Conservation (phyloP, 2,797 vertebrate species). For the Limosa lapponica region DNA sequence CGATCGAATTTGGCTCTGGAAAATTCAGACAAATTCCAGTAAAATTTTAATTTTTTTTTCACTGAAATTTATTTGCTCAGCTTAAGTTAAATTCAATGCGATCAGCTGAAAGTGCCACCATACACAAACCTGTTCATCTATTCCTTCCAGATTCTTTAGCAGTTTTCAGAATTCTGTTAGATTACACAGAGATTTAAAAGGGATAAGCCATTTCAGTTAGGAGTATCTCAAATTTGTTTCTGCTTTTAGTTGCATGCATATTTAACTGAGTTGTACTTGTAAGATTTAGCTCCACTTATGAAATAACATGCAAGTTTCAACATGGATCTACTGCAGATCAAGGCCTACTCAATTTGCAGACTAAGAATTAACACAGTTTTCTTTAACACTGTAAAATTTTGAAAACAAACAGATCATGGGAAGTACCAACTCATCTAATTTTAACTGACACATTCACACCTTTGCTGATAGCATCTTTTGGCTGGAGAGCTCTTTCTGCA, state of each 20-base stretch:
- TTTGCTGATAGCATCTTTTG: not conserved
- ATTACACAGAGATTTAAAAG: not conserved
- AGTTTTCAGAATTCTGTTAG: not conserved
- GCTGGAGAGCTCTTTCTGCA: not conserved
- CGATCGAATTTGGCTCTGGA: not conserved
- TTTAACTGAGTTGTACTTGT: not conserved
- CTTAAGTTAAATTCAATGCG: not conserved
- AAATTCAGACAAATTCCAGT: not conserved
- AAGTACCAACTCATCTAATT: not conserved
- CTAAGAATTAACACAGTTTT: conserved; percentile 1
- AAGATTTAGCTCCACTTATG: not conserved
- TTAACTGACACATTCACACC: conserved; percentile 30
- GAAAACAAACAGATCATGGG: conserved; percentile 38
- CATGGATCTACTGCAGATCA: not conserved
- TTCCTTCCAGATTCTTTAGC: not conserved
- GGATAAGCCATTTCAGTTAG: not conserved
- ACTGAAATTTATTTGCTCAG: not conserved
- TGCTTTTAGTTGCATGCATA: not conserved
- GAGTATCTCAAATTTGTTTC: not conserved
- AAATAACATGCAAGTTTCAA: not conserved
- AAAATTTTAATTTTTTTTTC: not conserved
- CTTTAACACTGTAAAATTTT: not conserved
- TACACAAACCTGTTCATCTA: not conserved
- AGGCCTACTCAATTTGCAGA: not conserved
- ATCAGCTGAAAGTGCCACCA: not conserved